phyloP scores from a whole-genome alignment of 2,888 invertebrate genomes.

The Dasypogon diadema region DNA sequence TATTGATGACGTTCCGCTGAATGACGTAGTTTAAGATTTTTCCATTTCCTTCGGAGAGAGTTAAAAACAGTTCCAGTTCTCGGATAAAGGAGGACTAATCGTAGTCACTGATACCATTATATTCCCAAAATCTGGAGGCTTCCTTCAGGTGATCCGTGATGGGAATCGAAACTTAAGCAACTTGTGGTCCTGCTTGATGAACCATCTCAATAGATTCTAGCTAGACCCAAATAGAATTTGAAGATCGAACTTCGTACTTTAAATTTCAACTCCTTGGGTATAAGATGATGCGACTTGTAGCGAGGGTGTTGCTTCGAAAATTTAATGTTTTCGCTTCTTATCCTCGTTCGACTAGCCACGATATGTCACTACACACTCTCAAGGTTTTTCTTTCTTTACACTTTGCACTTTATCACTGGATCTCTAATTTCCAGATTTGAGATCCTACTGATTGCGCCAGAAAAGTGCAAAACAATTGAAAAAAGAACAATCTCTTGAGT shows the following conservation, averaged over 20 bases:
- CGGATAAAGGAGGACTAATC: constrained; percentile 33
- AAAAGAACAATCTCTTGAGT: too few relatives aligned
- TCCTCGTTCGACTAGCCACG: background rate
- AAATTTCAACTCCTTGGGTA: constrained; percentile 11
- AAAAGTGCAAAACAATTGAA: too few relatives aligned
- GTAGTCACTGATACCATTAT: background rate
- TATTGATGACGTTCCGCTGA: too few relatives aligned
- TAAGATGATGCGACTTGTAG: background rate
- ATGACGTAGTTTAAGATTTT: too few relatives aligned
- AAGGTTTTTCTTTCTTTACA: background rate
- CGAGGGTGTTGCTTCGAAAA: background rate
- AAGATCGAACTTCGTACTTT: background rate
- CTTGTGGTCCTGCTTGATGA: background rate
- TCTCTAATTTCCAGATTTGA: constrained; percentile 32
- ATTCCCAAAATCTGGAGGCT: constrained; percentile 7
- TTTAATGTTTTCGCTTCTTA: too few relatives aligned
- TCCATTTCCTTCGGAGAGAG: constrained; percentile 2
- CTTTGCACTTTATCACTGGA: background rate
- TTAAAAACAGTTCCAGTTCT: constrained; percentile 22
- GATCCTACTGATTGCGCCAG: constrained; percentile 35
- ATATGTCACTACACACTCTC: background rate
- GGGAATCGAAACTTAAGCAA: background rate
- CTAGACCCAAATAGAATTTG: background rate
- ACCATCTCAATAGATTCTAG: background rate
- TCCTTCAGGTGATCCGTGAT: constrained; percentile 23